Evolutionary conservation across 2,113 vertebrate genomes (phyloP), one percentile per base, ranked within the genome.

Genomic region (Benitochromis conjunctus): DNA sequence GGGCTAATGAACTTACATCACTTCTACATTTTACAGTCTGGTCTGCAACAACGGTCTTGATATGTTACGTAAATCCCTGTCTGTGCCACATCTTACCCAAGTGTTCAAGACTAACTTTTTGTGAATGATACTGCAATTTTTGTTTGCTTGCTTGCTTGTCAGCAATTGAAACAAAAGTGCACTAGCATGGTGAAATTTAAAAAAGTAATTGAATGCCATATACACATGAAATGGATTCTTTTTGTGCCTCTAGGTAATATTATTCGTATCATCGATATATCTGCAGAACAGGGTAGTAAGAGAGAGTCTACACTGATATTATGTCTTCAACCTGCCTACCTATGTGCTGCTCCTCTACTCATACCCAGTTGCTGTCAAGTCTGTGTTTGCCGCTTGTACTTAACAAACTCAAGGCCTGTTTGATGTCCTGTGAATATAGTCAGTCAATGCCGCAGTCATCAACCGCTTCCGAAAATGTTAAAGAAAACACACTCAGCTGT

Each of bases 391-490:
- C 48, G 36, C 46, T 36, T 21, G 7, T 21, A 48, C 60, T 36
- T 29, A 54, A 76, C 26, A 53, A 79, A 66, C 53, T 56, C 41
- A 1, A 56, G 53, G 62, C 29, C 57, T 41, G 12, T 86, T 85
- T 86, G 43, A 83, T 41, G 78, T 86, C 62, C 66, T 77, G 41
- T 83, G 64, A 90, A 94, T 88, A 82, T 48, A 90, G 74, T 90
- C 57, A 74, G 43, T 93, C 87, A 86, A 7, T 60, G 84, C 60
- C 60, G 26, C 53, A 55, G 78, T 82, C 83, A 51, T 88, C 76
- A 77, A 6, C 34, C 3, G 57, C 64, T 56, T 24, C 29, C 19
- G 29, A 19, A 77, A 62, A 57, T 79, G 82, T 83, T 26, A 79
- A 83, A 86, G 84, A 66, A 89, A 87, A 83, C 81, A 66, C 19